Conservation (phyloP, 92 coral and sea anemone species). For the Parazoanthus swiftii region DNA sequence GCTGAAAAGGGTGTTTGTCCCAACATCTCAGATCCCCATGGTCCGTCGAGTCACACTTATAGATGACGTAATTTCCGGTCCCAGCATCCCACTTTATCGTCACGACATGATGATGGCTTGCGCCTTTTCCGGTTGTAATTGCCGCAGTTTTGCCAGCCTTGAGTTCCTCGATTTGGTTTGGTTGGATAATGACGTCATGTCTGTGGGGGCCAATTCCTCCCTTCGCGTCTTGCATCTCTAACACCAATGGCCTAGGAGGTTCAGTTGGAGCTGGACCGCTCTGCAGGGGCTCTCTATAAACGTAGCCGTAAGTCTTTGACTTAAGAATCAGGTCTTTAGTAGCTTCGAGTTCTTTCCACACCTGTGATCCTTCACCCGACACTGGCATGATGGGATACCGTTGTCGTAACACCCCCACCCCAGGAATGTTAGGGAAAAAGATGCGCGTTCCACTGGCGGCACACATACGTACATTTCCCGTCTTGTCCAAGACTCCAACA, state of each 20-base stretch:
- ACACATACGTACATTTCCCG: slow-evolving; percentile 25
- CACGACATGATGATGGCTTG: background rate
- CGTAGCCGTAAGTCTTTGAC: slow-evolving; percentile 63
- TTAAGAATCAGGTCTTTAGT: slow-evolving; percentile 68
- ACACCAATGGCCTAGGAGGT: slow-evolving; percentile 51
- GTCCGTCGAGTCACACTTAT: background rate
- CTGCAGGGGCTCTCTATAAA: slow-evolving; percentile 66
- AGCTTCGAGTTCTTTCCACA: slow-evolving; percentile 87
- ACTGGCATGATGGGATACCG: slow-evolving; percentile 91
- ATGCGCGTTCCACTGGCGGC: slow-evolving; percentile 45
- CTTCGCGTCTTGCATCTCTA: slow-evolving; percentile 51
- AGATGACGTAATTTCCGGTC: background rate
- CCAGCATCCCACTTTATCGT: background rate
- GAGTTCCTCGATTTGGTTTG: slow-evolving; percentile 28
- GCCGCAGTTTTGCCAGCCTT: background rate
- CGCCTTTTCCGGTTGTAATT: slow-evolving; percentile 21
- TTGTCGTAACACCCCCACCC: slow-evolving; percentile 36
- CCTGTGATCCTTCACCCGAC: slow-evolving; percentile 79
- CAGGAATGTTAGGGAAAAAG: slow-evolving; percentile 46
- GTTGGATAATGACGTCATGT: slow-evolving; percentile 56
- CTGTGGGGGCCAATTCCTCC: slow-evolving; percentile 56
- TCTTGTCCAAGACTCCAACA: slow-evolving; percentile 47
- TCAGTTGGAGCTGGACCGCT: slow-evolving; percentile 64
- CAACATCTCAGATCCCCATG: background rate
- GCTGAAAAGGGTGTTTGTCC: slow-evolving; percentile 9